These are phyloP conservation scores for Scrobipalpa costella DNA, from an alignment of 2,888 invertebrate genomes.

Conservation along the genomic window DNA sequence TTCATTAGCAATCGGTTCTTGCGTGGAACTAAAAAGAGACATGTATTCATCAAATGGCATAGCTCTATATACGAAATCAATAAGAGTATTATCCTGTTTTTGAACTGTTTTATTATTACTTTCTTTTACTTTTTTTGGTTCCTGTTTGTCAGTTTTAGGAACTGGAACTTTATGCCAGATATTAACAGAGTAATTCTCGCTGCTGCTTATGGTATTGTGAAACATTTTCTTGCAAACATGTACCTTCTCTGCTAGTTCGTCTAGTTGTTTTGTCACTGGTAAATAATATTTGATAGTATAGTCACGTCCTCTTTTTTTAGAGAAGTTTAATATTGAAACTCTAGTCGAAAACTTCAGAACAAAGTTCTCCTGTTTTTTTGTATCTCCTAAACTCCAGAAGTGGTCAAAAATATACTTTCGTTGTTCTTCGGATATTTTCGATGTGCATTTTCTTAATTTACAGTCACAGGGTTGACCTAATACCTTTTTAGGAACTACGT, in stretches of 20 bases:
- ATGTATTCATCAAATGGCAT: slow-evolving; percentile 17
- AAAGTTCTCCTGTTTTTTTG: neutral
- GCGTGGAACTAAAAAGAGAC: neutral
- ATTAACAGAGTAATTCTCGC: neutral
- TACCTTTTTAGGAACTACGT: slow-evolving; percentile 6
- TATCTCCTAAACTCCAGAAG: slow-evolving; percentile 8
- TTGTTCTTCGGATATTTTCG: slow-evolving; percentile 7
- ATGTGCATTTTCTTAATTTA: slow-evolving; percentile 4
- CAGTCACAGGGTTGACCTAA: slow-evolving; percentile 3
- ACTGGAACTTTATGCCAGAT: slow-evolving; percentile 4
- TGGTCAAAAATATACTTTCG: slow-evolving; percentile 3
- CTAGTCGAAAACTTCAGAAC: neutral
- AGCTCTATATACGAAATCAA: slow-evolving; percentile 18
- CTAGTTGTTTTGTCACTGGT: neutral
- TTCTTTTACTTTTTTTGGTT: neutral
- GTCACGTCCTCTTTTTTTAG: neutral
- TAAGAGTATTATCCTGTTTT: neutral
- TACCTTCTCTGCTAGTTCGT: neutral
- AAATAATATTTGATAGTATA: slow-evolving; percentile 8
- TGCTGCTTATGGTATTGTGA: neutral
- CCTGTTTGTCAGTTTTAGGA: neutral
- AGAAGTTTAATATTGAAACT: neutral
- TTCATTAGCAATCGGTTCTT: neutral
- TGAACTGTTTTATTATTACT: neutral
- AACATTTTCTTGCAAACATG: slow-evolving; percentile 13